A percentile compares a stretch with the other conserved stretches of the same genome.
Conservation (phyloP, 2,113 vertebrate species). For the Pyxicephalus adspersus region DNA sequence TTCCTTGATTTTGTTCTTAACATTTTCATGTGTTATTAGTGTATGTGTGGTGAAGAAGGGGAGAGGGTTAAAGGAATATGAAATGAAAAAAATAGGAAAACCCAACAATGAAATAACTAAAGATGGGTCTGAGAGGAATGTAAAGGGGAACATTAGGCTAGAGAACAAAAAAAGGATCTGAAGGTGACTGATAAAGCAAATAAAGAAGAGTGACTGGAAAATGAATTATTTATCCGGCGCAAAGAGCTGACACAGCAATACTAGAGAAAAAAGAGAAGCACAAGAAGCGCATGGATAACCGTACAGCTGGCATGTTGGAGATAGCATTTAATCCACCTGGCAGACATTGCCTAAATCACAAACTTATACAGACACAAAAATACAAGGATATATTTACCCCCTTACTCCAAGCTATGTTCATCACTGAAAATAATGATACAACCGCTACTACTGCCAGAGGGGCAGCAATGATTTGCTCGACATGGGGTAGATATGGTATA, state of each 20-base stretch:
- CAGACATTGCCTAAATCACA: slow-evolving; percentile 10
- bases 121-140: not conserved
- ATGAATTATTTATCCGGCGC: slow-evolving; percentile 30
- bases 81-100: not conserved
- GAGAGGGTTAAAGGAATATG: not conserved
- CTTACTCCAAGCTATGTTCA: not conserved
- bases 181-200: slow-evolving; percentile 23
- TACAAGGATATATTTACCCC: slow-evolving; percentile 17
- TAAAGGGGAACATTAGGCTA: not conserved
- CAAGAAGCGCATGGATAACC: not conserved
- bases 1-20: too few relatives aligned
- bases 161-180: not conserved
- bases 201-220: not conserved
- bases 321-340: slow-evolving; percentile 1
- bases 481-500: slow-evolving; percentile 3
- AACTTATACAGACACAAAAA: slow-evolving; percentile 15
- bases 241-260: slow-evolving; percentile 20
- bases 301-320: not conserved
- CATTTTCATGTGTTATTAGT: too few relatives aligned
- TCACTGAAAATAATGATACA: slow-evolving; percentile 5
- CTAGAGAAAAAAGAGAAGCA: slow-evolving; percentile 14
- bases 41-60: too few relatives aligned
- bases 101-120: not conserved
- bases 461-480: not conserved
- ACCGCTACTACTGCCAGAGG: slow-evolving; percentile 11